Base-by-base conservation (phyloP, 2,888 invertebrate species). In the Caenorhabditis parvicauda region DNA sequence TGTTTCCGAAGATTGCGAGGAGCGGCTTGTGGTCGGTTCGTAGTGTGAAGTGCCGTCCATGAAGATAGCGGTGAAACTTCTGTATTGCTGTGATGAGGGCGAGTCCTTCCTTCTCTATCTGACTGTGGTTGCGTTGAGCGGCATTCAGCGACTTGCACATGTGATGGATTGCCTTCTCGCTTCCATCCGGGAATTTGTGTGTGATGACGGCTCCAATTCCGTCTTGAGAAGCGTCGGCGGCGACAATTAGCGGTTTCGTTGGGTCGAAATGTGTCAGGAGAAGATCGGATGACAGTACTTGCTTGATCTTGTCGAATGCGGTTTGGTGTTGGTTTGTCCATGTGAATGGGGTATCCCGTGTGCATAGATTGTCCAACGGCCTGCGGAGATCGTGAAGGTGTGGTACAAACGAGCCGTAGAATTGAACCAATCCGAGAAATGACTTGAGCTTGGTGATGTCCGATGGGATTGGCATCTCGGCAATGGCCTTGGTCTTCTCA, bases 51-150 rank as follows among this genome's bases (percentile, higher is more conserved):
- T 75, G 67, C 14, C 79, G 66, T 2, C 82, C 83, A 58, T 70
- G 81, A 0, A 84, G 42, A 62, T 81, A 84, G 24, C 81, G 70
- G 48, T 82, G 80, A 68, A 83, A 84, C 64, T 80, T 80, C 25
- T 75, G 72, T 1, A 82, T 74, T 1, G 81, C 82, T 58, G 76
- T 84, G 14, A 83, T n/a, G n/a, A n/a, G n/a, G n/a, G n/a, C n/a
- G n/a, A n/a, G n/a, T n/a, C n/a, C n/a, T n/a, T n/a, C n/a, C 74
- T 68, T 82, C 71, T 68, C 72, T 21, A 74, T 69, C 42, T 73
- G 72, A 4, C 44, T 49, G 52, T 74, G 74, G 49, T 61, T 67
- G 35, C 37, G 41, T 42, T 74, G 64, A 2, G 71, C 55, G 0
- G 45, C 42, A 1, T 59, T 64, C 17, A 73, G 57, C 4, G 63